phyloP scores from a whole-genome alignment of 2,113 vertebrate species.

The Uria aalge region DNA sequence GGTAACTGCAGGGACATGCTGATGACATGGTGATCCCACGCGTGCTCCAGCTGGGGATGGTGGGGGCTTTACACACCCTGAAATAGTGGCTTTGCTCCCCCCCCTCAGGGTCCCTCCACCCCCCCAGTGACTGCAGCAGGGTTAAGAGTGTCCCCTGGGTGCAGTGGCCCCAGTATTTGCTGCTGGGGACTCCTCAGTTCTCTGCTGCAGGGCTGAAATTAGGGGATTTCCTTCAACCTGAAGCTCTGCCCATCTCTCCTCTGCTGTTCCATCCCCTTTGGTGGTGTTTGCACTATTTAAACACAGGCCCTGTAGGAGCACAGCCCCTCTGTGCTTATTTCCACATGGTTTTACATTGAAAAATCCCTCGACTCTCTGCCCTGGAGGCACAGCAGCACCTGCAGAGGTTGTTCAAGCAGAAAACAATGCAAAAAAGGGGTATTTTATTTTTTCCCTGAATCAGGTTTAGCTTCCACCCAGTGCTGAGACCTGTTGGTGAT shows the following conservation, averaged over 20 bases:
- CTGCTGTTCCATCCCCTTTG: not conserved
- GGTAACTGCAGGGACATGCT: not conserved
- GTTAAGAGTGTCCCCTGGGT: not conserved
- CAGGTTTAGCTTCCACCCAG: not conserved
- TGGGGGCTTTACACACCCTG: not conserved
- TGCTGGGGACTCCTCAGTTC: not conserved
- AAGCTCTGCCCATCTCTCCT: not conserved
- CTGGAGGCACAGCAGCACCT: not conserved
- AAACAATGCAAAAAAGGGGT: not conserved
- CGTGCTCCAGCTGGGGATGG: not conserved
- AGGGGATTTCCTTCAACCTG: not conserved
- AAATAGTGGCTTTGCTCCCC: not conserved
- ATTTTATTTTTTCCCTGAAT: not conserved
- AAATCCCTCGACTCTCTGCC: not conserved
- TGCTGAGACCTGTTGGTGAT: not conserved
- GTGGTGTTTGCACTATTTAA: not conserved
- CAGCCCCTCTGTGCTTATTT: not conserved
- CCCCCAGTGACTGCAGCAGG: not conserved
- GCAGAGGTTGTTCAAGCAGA: not conserved
- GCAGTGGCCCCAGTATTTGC: fast-evolving
- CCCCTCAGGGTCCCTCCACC: too few relatives aligned
- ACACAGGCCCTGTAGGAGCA: not conserved
- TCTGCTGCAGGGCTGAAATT: not conserved
- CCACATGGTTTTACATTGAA: not conserved
- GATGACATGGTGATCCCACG: not conserved